These are phyloP conservation scores for Tachyglossus aculeatus DNA, from an alignment of 2,797 vertebrate species.

Conservation along the genomic window DNA sequence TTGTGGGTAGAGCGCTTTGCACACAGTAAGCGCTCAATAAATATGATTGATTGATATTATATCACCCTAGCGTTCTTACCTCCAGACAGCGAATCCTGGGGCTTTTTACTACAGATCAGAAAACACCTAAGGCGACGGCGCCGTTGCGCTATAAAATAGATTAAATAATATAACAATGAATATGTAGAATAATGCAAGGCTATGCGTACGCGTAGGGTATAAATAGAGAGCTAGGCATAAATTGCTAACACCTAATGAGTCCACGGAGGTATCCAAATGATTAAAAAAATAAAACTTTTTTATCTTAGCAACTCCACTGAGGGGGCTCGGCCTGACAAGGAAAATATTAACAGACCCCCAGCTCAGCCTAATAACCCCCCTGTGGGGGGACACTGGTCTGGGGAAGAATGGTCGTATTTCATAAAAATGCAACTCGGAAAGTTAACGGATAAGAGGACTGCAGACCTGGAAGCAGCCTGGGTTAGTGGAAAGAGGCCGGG, in stretches of 20 bases:
- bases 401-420: conserved; percentile 49
- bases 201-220: too few species aligned
- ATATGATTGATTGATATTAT: too few species aligned
- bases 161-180: neutral
- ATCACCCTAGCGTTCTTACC: too few species aligned
- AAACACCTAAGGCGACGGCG: neutral
- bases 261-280: conserved; percentile 27
- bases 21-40: too few species aligned
- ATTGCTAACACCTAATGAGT: conserved; percentile 18
- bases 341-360: conserved; percentile 62
- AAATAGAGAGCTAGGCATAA: neutral
- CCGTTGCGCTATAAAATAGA: conserved; percentile 1
- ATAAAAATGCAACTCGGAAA: conserved; percentile 54
- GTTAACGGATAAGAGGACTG: conserved; percentile 54
- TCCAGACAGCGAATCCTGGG: too few species aligned
- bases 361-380: conserved; percentile 47
- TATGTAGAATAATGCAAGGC: neutral
- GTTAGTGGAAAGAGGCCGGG: too few species aligned
- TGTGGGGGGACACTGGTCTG: neutral
- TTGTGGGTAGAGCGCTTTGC: too few species aligned
- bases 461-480: too few species aligned
- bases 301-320: conserved; percentile 45
- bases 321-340: conserved; percentile 24
- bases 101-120: neutral
- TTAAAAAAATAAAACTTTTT: conserved; percentile 51